Evolutionary conservation across 2,888 invertebrate genomes (phyloP).

Genomic region (Sycophila texana): DNA sequence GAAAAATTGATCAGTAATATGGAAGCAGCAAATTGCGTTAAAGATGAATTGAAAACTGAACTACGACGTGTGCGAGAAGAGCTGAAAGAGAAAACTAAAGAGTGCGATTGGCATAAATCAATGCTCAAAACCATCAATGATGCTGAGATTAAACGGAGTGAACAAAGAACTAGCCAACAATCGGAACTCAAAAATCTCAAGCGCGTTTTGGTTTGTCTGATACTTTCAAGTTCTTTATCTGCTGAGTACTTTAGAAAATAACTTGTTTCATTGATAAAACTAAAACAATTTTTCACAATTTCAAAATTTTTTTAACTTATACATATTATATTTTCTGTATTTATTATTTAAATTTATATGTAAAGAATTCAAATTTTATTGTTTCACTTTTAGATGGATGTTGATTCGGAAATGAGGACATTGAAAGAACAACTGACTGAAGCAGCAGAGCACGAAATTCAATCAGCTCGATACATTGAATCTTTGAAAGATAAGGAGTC

Average conservation of each 20-base stretch:
- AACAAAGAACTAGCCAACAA: conserved; percentile 63
- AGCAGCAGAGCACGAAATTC: conserved; percentile 62
- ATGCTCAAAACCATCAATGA: conserved; percentile 73
- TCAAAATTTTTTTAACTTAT: too few relatives aligned
- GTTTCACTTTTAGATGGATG: conserved; percentile 60
- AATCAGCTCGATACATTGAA: conserved; percentile 77
- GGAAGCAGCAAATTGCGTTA: conserved; percentile 69
- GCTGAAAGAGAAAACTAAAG: conserved; percentile 77
- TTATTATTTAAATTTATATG: neutral
- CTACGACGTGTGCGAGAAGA: conserved; percentile 76
- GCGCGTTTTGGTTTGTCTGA: conserved; percentile 48
- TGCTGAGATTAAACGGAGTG: conserved; percentile 66
- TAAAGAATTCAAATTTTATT: conserved; percentile 2
- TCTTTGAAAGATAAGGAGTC: conserved; percentile 80
- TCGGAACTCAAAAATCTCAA: conserved; percentile 64
- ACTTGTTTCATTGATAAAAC: too few relatives aligned
- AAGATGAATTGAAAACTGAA: conserved; percentile 77
- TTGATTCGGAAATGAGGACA: conserved; percentile 67
- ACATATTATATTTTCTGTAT: too few relatives aligned
- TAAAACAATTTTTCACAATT: too few relatives aligned
- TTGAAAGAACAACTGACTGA: conserved; percentile 64
- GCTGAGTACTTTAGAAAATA: too few relatives aligned
- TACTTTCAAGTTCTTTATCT: neutral
- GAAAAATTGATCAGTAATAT: conserved; percentile 73
- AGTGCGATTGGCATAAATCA: conserved; percentile 78